A percentile compares a stretch with the other conserved stretches of the same genome.
Conservation (phyloP, 2,797 vertebrate species). For the Anabacerthia variegaticeps region DNA sequence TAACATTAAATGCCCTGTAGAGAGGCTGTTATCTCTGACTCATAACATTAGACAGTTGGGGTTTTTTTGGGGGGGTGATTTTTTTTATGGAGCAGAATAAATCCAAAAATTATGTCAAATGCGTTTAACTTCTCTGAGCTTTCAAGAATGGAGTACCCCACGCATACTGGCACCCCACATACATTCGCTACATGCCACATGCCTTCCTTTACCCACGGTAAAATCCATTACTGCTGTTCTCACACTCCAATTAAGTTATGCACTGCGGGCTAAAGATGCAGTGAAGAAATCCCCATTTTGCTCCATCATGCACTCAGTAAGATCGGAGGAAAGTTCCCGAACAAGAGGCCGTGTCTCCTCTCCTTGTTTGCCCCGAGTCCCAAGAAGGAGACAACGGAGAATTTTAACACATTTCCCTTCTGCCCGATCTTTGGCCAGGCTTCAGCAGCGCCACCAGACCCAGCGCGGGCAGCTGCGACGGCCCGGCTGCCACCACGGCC, state of each 20-base stretch:
- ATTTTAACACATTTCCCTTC: accelerated
- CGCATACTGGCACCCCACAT: not conserved
- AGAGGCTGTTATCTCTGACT: not conserved
- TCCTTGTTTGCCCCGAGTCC: accelerated
- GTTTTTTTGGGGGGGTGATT: not conserved
- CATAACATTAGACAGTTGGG: not conserved
- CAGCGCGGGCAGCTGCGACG: not conserved
- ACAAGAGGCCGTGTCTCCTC: not conserved
- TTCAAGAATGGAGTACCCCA: not conserved
- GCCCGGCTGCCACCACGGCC: not conserved
- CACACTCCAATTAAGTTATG: accelerated
- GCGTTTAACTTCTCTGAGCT: not conserved
- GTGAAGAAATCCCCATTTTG: not conserved
- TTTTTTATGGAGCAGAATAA: not conserved
- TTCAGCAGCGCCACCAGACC: not conserved
- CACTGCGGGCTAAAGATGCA: not conserved
- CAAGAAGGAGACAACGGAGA: accelerated
- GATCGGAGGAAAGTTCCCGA: accelerated
- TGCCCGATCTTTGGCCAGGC: accelerated
- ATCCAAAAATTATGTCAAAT: not conserved
- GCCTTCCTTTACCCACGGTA: not conserved
- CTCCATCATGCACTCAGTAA: not conserved
- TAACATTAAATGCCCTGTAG: not conserved
- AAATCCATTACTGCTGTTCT: not conserved
- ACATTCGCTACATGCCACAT: not conserved